phyloP scores from a whole-genome alignment of 1,140 invertebrate genomes.

The Pissodes strobi region DNA sequence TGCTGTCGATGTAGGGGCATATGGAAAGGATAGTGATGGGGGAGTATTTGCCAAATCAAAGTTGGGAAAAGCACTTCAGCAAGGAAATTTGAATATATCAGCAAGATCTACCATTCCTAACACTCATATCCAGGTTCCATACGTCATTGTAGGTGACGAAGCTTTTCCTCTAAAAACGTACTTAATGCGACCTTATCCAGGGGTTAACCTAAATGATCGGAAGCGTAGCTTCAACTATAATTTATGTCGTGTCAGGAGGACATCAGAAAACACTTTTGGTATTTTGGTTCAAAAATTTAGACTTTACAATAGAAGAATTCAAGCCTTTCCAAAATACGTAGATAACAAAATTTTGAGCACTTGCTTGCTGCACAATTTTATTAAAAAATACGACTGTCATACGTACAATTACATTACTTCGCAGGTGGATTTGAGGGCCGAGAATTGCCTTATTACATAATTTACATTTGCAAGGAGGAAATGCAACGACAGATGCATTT shows the following conservation, averaged over 20 bases:
- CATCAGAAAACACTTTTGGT: slow-evolving; percentile 55
- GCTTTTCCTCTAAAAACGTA: slow-evolving; percentile 14
- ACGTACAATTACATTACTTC: neutral
- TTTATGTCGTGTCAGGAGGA: neutral
- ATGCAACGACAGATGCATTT: slow-evolving; percentile 16
- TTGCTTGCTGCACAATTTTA: slow-evolving; percentile 5
- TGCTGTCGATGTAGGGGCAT: slow-evolving; percentile 52
- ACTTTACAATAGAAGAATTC: slow-evolving; percentile 35
- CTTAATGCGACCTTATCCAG: slow-evolving; percentile 22
- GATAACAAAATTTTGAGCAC: slow-evolving; percentile 14
- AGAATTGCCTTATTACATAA: slow-evolving; percentile 9
- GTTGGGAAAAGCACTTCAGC: neutral
- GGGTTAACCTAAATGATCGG: neutral
- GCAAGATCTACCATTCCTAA: neutral
- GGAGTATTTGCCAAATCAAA: no score
- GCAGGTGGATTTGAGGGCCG: neutral
- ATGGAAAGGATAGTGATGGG: slow-evolving; percentile 54
- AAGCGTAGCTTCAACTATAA: slow-evolving; percentile 1
- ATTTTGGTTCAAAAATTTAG: no score
- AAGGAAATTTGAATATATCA: slow-evolving; percentile 9
- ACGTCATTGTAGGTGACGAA: slow-evolving; percentile 19
- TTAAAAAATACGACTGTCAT: neutral
- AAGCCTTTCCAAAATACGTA: slow-evolving; percentile 5
- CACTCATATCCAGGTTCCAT: slow-evolving; percentile 1
- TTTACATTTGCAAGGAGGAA: slow-evolving; percentile 22